These are phyloP conservation scores for Pollenia griseotomentosa DNA, from an alignment of 2,888 invertebrate genomes.

Conservation along the genomic window DNA sequence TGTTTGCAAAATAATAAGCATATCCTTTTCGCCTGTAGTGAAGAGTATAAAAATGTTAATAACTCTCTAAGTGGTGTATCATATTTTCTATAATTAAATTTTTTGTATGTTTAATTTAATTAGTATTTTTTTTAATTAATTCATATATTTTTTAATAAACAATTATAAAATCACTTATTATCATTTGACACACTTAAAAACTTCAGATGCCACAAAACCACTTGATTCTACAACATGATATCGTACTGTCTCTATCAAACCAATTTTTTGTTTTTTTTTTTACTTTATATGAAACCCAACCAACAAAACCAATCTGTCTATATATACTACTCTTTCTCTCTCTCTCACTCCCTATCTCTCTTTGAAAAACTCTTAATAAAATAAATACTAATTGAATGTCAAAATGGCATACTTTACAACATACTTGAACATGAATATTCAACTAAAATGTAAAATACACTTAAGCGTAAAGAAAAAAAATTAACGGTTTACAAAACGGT, in stretches of 20 bases:
- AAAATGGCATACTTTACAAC: constrained; percentile 26
- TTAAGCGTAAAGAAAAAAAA: not conserved
- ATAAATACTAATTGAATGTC: not conserved
- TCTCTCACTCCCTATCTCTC: not conserved
- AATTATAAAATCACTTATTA: constrained; percentile 27
- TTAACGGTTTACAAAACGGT: constrained; percentile 1
- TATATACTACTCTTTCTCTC: not conserved
- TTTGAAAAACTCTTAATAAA: constrained; percentile 9
- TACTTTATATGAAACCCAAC: not conserved
- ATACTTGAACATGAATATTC: constrained; percentile 18
- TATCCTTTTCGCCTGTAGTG: no score
- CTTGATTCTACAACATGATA: constrained; percentile 38
- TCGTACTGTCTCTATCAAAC: constrained; percentile 24
- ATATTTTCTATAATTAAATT: not conserved
- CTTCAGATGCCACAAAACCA: constrained; percentile 34
- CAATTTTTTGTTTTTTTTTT: not conserved
- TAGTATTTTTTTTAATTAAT: not conserved
- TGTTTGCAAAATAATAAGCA: no score
- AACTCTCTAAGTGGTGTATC: not conserved
- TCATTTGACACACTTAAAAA: constrained; percentile 31
- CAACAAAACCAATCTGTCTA: not conserved
- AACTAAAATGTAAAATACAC: constrained; percentile 11
- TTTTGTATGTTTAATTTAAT: not conserved
- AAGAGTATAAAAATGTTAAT: no score
- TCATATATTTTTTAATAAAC: constrained; percentile 2